Base-by-base conservation (phyloP, 2,888 invertebrate species). In the Caenorhabditis sp. region DNA sequence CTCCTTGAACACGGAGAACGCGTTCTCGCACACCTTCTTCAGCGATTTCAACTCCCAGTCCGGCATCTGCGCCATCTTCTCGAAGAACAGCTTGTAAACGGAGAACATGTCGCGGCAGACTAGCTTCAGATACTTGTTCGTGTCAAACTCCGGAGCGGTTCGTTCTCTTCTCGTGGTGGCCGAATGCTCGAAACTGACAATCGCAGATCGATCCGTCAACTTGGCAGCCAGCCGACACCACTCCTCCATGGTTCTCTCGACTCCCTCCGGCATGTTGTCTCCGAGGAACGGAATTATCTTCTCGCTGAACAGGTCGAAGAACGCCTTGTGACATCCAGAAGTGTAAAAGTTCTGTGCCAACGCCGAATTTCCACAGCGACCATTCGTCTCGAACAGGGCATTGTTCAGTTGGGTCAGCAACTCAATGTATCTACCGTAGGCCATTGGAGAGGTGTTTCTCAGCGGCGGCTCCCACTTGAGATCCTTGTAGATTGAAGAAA, bases 251-350 rank as follows among this genome's bases (percentile, higher is more conserved):
- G 79, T 65, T 8, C 69, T 28, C 28, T 81, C 79, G 0, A 86
- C 67, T 5, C 64, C 67, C 15, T 65, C 80, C 32, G 76, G 60
- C 72, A 71, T 70, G 15, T 69, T 13, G 11, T 82, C 72, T 44
- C 88, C 84, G 15, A 90, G 69, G 2, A 77, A 80, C 4, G 85
- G 76, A 15, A 84, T 82, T 50, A 89, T 70, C 35, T 80, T 76
- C 8, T 86, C 83, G 15, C 80, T 80, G 55, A 89, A 80, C 35
- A 84, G 72, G 44, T 85, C 85, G 71, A 87, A 89, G 70, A 90
- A 87, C 5, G 85, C 88, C 20, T 83, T 69, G 70, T 90, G 89
- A 58, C 89, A 89, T 26, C 89, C 89, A n/a, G 86, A 76, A 3
- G 80, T 78, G 83, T 88, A 89, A 80, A 90, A 90, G 40, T 74